These are phyloP conservation scores for Drosophila takahashii DNA, from an alignment of 1,140 invertebrate genomes.

Conservation along the genomic window DNA sequence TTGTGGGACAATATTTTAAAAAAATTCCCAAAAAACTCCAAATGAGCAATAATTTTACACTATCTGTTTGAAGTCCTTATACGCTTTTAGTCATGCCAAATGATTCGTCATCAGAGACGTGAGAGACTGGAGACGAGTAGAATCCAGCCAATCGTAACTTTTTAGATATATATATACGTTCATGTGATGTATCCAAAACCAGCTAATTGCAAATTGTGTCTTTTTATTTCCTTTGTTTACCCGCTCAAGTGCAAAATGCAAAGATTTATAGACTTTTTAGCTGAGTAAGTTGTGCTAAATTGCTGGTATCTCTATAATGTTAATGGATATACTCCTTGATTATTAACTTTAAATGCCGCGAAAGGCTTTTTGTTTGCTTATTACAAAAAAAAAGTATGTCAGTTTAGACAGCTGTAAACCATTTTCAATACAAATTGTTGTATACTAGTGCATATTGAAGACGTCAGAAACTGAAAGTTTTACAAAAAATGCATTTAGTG, in stretches of 20 bases:
- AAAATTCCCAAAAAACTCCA: background rate
- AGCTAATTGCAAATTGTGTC: conserved; percentile 56
- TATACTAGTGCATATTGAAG: conserved; percentile 51
- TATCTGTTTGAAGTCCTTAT: conserved; percentile 23
- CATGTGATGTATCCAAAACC: conserved; percentile 23
- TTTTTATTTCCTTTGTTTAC: conserved; percentile 41
- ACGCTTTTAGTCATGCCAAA: conserved; percentile 32
- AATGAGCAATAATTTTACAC: background rate
- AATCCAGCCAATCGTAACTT: conserved; percentile 24
- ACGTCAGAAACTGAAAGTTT: conserved; percentile 40
- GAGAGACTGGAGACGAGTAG: conserved; percentile 34
- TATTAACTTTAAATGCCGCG: background rate
- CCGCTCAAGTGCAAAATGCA: conserved; percentile 43
- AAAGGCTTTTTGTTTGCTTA: background rate
- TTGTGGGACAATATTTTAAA: background rate
- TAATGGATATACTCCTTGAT: background rate
- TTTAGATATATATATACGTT: conserved; percentile 24
- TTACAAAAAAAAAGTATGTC: conserved; percentile 4
- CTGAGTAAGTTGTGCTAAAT: conserved; percentile 18
- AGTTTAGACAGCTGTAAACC: conserved; percentile 51
- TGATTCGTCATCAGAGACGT: conserved; percentile 61
- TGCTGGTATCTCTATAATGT: conserved; percentile 3
- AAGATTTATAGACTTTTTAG: conserved; percentile 30
- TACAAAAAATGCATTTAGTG: conserved; percentile 24
- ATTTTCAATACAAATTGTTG: background rate